These are phyloP conservation scores for Drosophila quasianomalipes DNA, from an alignment of 2,888 invertebrate species.

Conservation along the genomic window DNA sequence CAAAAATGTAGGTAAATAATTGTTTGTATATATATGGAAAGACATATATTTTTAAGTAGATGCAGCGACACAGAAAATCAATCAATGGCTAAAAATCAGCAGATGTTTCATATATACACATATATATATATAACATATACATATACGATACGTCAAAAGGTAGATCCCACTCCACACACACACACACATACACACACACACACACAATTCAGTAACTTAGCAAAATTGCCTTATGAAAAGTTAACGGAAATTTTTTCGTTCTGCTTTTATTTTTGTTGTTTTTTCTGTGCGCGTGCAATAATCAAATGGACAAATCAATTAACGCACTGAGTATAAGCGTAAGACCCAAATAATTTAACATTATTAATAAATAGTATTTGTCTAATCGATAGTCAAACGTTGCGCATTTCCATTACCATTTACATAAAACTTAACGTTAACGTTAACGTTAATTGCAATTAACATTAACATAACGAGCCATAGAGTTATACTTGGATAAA, in stretches of 20 bases:
- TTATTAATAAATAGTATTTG: conserved; percentile 46
- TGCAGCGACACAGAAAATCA: conserved; percentile 66
- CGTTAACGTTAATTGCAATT: conserved; percentile 6
- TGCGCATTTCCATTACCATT: conserved; percentile 12
- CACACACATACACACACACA: not conserved
- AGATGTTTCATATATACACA: conserved; percentile 35
- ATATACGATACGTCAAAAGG: conserved; percentile 16
- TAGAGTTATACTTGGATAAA: not conserved
- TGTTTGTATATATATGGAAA: not conserved
- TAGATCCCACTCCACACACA: not conserved
- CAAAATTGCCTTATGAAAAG: conserved; percentile 46
- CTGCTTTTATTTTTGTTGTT: not conserved
- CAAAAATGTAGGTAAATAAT: conserved; percentile 11
- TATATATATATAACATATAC: not conserved
- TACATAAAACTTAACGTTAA: conserved; percentile 20
- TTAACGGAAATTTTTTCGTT: conserved; percentile 43
- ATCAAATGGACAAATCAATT: conserved; percentile 47
- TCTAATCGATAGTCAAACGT: conserved; percentile 43
- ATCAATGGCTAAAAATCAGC: conserved; percentile 61
- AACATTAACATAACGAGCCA: not conserved
- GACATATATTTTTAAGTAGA: conserved; percentile 65
- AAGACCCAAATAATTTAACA: conserved; percentile 31
- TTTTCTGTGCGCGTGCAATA: conserved; percentile 26
- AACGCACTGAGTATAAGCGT: conserved; percentile 21
- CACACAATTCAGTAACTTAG: conserved; percentile 28